phyloP scores from a whole-genome alignment of 2,888 invertebrate genomes.

The Schizaphis graminum region DNA sequence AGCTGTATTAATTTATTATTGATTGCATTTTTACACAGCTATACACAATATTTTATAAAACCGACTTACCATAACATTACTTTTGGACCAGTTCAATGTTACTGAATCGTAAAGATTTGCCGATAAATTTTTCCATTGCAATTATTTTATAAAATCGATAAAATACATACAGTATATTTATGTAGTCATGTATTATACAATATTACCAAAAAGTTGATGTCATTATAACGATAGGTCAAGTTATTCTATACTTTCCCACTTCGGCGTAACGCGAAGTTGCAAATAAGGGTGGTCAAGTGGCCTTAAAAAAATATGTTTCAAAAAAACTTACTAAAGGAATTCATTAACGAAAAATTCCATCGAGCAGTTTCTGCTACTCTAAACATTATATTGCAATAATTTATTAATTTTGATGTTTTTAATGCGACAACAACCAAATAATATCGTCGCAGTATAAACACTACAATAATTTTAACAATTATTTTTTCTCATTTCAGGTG shows the following conservation, averaged over 20 bases:
- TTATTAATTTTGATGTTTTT: not conserved
- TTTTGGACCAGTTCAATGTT: not conserved
- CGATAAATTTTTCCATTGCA: not conserved
- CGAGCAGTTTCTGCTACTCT: not conserved
- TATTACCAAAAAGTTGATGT: not conserved
- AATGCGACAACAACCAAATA: too few relatives aligned
- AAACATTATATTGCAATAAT: not conserved
- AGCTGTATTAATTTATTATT: not conserved
- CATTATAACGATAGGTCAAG: not conserved
- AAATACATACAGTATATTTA: not conserved
- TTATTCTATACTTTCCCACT: not conserved
- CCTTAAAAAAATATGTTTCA: not conserved
- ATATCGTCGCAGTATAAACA: too few relatives aligned
- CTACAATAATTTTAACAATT: not conserved
- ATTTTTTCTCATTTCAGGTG: conserved; percentile 75
- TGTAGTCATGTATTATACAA: not conserved
- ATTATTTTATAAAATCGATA: not conserved
- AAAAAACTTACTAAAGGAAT: not conserved
- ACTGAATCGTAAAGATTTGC: not conserved
- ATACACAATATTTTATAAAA: not conserved
- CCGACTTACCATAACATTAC: not conserved
- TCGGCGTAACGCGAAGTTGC: not conserved
- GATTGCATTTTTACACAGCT: not conserved
- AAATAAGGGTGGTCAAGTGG: not conserved
- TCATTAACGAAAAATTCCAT: not conserved